Conservation (phyloP, 2,888 invertebrate species). For the Idaea straminata region DNA sequence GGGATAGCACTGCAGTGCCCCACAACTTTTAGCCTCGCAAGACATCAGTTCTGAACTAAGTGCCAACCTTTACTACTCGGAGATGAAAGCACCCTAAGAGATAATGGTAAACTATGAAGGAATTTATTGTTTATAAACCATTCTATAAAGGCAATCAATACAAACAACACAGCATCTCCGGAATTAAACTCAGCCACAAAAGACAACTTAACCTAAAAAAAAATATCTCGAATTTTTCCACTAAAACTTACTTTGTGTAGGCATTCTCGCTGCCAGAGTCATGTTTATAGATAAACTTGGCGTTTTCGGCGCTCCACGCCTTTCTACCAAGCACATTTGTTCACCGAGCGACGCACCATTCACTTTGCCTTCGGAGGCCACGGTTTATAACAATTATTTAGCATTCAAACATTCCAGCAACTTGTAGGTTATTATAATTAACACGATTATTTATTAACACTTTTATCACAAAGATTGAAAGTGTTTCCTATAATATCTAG, state of each 20-base stretch:
- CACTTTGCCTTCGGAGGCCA: constrained; percentile 50
- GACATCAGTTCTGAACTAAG: no score
- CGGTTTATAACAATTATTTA: constrained; percentile 33
- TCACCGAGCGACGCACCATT: constrained; percentile 49
- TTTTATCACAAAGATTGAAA: neutral
- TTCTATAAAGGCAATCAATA: no score
- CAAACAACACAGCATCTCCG: no score
- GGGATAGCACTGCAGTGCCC: no score
- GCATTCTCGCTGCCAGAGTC: constrained; percentile 67
- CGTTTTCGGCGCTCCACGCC: constrained; percentile 45
- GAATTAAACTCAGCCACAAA: neutral
- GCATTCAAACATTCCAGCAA: constrained; percentile 15
- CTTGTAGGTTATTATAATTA: neutral
- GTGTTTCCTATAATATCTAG: neutral
- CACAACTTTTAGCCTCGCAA: no score
- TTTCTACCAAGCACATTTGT: constrained; percentile 61
- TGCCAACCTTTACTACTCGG: no score
- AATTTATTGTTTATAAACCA: no score
- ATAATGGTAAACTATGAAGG: no score
- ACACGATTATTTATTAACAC: constrained; percentile 2
- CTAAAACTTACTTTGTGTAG: constrained; percentile 61
- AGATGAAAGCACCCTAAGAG: no score
- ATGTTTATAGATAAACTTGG: constrained; percentile 55
- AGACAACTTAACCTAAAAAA: neutral
- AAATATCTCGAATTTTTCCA: constrained; percentile 3